Evolutionary conservation across 2,888 invertebrate species (phyloP).

Genomic region (Trypoxylon attenuatum): DNA sequence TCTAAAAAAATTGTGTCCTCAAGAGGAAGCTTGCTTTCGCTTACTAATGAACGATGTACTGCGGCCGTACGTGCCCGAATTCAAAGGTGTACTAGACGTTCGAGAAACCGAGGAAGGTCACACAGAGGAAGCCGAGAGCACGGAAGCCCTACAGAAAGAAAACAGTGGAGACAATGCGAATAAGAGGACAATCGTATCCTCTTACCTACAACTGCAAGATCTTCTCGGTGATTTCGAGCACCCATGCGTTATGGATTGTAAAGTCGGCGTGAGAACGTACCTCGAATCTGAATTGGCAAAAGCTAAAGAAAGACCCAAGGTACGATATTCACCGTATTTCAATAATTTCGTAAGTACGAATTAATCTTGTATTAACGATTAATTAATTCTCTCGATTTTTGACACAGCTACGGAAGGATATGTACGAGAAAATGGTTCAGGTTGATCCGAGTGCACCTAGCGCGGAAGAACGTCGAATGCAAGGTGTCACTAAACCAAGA

Average conservation of each 20-base stretch:
- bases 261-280: constrained; percentile 95
- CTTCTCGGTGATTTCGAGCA: constrained; percentile 91
- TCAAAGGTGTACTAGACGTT: constrained; percentile 81
- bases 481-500: constrained; percentile 95
- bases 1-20: constrained; percentile 91
- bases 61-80: constrained; percentile 93
- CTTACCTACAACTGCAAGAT: constrained; percentile 94
- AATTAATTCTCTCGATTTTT: neutral
- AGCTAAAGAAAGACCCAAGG: constrained; percentile 96
- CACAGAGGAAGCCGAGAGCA: constrained; percentile 26
- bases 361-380: neutral
- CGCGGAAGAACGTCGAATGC: constrained; percentile 90
- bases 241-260: constrained; percentile 98
- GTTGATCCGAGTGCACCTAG: constrained; percentile 92
- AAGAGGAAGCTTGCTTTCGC: constrained; percentile 92
- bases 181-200: constrained; percentile 58
- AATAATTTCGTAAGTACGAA: no score
- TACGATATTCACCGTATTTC: no score
- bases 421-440: constrained; percentile 98
- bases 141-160: constrained; percentile 35
- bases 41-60: constrained; percentile 91
- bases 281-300: constrained; percentile 96
- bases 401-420: constrained; percentile 80
- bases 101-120: constrained; percentile 67
- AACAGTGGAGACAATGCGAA: constrained; percentile 36